Base-by-base conservation (phyloP, 2,888 invertebrate species). In the Athalia cordata region DNA sequence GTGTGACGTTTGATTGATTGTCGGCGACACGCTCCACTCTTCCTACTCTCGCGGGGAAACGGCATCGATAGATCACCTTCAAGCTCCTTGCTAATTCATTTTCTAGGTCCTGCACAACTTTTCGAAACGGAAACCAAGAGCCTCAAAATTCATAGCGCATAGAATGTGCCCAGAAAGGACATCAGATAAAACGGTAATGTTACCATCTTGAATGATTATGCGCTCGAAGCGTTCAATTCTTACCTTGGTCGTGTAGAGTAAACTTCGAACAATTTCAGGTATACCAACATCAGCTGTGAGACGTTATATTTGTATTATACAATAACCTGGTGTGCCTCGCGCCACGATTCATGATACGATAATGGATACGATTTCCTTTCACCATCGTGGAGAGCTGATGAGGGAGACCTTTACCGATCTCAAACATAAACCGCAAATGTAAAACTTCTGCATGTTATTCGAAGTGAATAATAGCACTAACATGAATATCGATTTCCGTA, bases 21-120 rank as follows among this genome's bases (percentile, higher is more conserved):
- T 52, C 29, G 57, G 59, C 72, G 72, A 72, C 72, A 57, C 72
- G 70, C 70, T 70, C 47, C 45, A 57, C 59, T 70, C 70, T 70
- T 70, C 70, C 70, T 55, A 47, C 13, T 57, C 70, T 55, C 11
- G n/a, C 50, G 55, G 55, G 55, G 68, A 29, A 55, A 68, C 7
- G 68, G 47, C 49, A 52, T 59, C 72, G 72, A 72, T 72, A 47
- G 72, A 72, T 72, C 72, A 72, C 72, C 72, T 72, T 15, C 59
- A 47, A 47, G 47, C 52, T 68, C 5, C 64, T 4, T 43, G 72
- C 72, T 72, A 72, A 72, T 72, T 72, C 72, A 72, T 72, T 72
- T 59, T 8, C 72, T 47, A 47, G 47, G 59, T 72, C 45, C 57
- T 13, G 9, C 67, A 50, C 5, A 49, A 52, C 15, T 11, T 43